phyloP scores from a whole-genome alignment of 2,113 vertebrate species.

The Hemibagrus wyckioides region DNA sequence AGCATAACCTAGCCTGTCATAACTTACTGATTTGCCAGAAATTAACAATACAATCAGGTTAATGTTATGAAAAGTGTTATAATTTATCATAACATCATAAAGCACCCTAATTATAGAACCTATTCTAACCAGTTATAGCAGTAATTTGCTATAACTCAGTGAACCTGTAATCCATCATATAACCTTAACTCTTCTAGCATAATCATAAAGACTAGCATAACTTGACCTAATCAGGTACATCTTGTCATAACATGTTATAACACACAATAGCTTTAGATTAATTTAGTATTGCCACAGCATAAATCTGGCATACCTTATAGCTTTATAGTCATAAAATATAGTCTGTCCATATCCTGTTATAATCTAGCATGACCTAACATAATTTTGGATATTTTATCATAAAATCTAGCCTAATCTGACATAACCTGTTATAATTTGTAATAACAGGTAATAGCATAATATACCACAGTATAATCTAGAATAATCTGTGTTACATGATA shows the following conservation, averaged over 20 bases:
- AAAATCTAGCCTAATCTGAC: neutral
- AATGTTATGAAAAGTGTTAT: neutral
- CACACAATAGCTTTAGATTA: neutral
- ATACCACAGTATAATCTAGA: neutral
- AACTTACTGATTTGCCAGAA: neutral
- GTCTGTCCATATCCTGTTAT: neutral
- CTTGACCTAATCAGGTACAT: neutral
- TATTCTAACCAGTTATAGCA: neutral
- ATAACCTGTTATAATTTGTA: neutral
- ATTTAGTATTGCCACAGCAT: no score
- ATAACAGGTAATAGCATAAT: neutral
- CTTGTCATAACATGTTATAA: neutral
- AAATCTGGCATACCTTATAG: neutral
- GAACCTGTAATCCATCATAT: neutral
- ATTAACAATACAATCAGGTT: neutral
- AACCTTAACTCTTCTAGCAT: neutral
- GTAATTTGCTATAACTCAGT: neutral
- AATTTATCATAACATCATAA: neutral
- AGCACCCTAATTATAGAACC: neutral
- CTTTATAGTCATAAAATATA: neutral
- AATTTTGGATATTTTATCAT: neutral
- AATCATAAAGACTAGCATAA: neutral
- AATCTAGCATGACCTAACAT: neutral
- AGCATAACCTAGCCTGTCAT: neutral
- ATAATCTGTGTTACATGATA: neutral